A percentile compares a stretch with the other conserved stretches of the same genome.
Evolutionary conservation across 2,888 invertebrate species (phyloP).

Genomic region (Sesia bembeciformis): DNA sequence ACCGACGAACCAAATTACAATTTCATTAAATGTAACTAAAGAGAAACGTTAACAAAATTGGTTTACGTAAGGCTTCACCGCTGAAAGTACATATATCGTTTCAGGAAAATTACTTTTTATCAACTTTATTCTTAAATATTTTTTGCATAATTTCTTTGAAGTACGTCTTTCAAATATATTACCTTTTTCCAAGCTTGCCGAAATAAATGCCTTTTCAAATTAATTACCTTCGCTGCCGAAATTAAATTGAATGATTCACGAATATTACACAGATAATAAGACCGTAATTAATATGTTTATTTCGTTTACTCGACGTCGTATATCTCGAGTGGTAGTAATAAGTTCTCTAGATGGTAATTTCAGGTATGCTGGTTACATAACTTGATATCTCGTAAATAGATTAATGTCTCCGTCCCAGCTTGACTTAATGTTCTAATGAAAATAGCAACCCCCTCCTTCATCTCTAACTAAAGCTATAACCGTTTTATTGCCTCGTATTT

Average conservation of each 20-base stretch:
- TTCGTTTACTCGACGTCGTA: conserved; percentile 7
- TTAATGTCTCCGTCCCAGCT: conserved; percentile 39
- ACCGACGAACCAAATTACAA: too few species aligned
- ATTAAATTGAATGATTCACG: background rate
- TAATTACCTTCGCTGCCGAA: background rate
- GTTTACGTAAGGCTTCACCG: too few species aligned
- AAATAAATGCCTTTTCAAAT: too few species aligned
- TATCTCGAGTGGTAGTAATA: conserved; percentile 15
- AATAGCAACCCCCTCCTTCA: conserved; percentile 29
- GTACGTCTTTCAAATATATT: too few species aligned
- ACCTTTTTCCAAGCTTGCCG: too few species aligned
- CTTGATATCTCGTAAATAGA: conserved; percentile 55
- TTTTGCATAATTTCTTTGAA: too few species aligned
- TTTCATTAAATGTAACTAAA: too few species aligned
- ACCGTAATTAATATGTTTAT: background rate
- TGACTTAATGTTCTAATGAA: conserved; percentile 53
- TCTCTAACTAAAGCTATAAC: conserved; percentile 23
- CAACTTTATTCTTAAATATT: too few species aligned
- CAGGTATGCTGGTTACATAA: conserved; percentile 40
- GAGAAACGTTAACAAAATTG: too few species aligned
- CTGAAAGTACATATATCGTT: too few species aligned
- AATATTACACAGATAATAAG: background rate
- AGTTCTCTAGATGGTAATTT: conserved; percentile 21
- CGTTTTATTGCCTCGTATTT: conserved; percentile 28
- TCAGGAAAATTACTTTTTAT: too few species aligned